Percentiles rank a stretch among this genome's conserved stretches.
Evolutionary conservation across 1,140 invertebrate species (phyloP).

Genomic region (Philaenus spumarius): DNA sequence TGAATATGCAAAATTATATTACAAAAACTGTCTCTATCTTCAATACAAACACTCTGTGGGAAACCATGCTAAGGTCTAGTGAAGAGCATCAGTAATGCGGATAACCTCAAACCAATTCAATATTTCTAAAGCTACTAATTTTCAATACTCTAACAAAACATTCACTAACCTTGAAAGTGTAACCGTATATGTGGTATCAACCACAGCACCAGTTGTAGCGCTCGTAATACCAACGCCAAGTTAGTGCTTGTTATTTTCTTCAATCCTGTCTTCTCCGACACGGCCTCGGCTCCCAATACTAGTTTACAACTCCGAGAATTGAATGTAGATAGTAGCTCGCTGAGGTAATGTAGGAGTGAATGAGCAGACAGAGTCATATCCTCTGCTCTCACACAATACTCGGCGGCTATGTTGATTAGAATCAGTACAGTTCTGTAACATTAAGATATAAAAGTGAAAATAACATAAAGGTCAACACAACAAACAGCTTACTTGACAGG

Average conservation of each 20-base stretch:
- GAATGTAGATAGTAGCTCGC: conserved; percentile 82
- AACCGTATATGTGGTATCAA: conserved; percentile 60
- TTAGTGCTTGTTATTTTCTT: conserved; percentile 96
- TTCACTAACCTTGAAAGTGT: conserved; percentile 50
- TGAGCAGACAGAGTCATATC: conserved; percentile 43
- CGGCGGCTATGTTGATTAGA: conserved; percentile 52
- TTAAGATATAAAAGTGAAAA: no score
- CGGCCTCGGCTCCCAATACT: conserved; percentile 90
- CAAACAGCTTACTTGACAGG: no score
- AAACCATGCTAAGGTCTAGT: no score
- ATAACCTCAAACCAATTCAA: no score
- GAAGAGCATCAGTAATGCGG: no score
- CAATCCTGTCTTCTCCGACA: conserved; percentile 80
- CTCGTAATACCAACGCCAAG: conserved; percentile 84
- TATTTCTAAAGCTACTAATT: no score
- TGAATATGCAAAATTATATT: no score
- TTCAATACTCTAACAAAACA: no score
- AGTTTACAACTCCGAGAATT: conserved; percentile 92
- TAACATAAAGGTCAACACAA: no score
- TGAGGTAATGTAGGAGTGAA: conserved; percentile 53
- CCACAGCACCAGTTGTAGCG: conserved; percentile 73
- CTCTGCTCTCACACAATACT: conserved; percentile 53
- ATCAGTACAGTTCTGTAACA: conserved; percentile 50
- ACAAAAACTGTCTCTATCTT: no score
- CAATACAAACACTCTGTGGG: no score